Evolutionary conservation across 2,113 vertebrate genomes (phyloP).

Genomic region (Sisor rabdophorus): DNA sequence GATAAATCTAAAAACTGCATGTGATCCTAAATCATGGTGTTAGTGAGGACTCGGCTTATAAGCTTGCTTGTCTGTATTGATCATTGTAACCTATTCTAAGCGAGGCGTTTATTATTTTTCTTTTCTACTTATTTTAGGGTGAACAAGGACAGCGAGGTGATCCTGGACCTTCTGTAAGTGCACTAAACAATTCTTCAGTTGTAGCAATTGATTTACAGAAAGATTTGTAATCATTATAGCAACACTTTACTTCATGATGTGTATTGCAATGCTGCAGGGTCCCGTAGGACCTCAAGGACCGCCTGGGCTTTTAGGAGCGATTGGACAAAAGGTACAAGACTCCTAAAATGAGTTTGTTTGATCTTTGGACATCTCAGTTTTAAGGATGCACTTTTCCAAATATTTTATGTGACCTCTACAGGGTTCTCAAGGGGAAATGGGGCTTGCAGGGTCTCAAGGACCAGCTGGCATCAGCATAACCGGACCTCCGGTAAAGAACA

Average conservation of each 20-base stretch:
- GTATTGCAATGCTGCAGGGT: constrained; percentile 65
- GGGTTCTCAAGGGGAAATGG: constrained; percentile 70
- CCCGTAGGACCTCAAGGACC: constrained; percentile 69
- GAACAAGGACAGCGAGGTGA: constrained; percentile 64
- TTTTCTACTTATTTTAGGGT: constrained; percentile 53
- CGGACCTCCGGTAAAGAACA: constrained; percentile 76
- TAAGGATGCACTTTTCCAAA: neutral
- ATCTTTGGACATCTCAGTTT: neutral
- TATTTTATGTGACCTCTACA: constrained; percentile 43
- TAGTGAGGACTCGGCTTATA: neutral
- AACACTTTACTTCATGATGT: neutral
- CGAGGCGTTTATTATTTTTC: neutral
- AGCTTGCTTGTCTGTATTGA: neutral
- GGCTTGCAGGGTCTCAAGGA: constrained; percentile 74
- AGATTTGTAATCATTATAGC: neutral
- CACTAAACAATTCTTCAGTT: neutral
- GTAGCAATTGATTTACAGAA: constrained; percentile 4
- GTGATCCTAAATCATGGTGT: neutral
- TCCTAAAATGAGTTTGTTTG: neutral
- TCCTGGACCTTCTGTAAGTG: constrained; percentile 64
- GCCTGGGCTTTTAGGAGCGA: constrained; percentile 72
- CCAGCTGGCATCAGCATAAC: constrained; percentile 62
- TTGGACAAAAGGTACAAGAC: constrained; percentile 76
- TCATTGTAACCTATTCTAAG: neutral
- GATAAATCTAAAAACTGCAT: neutral